Percentiles rank a stretch among this genome's conserved stretches.
Conservation (phyloP, 2,888 invertebrate genomes). For the Tricholauxania praeusta region DNA sequence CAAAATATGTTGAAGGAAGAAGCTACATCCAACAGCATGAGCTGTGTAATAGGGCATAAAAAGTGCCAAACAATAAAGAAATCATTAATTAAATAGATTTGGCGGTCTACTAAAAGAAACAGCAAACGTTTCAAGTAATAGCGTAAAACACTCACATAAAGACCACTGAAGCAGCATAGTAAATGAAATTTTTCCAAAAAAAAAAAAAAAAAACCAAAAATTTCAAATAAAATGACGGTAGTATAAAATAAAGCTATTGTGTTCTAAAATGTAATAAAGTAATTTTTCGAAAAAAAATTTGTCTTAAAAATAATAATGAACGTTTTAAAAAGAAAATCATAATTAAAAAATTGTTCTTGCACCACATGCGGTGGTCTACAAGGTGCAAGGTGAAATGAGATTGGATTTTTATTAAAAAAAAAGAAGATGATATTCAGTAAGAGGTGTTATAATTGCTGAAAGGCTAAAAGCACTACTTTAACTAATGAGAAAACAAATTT, state of each 20-base stretch:
- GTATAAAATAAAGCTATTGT: neutral
- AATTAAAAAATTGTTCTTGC: slow-evolving; percentile 24
- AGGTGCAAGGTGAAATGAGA: neutral
- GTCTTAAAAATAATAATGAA: neutral
- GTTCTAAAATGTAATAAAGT: neutral
- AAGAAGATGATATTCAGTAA: too few relatives aligned
- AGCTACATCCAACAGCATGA: slow-evolving; percentile 20
- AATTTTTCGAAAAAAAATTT: neutral
- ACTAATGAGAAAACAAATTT: too few relatives aligned
- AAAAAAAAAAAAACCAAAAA: neutral
- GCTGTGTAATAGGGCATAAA: slow-evolving; percentile 26
- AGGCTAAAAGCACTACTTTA: too few relatives aligned
- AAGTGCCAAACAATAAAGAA: slow-evolving; percentile 38
- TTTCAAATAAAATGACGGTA: neutral
- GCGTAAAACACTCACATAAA: too few relatives aligned
- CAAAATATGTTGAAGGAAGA: slow-evolving; percentile 15
- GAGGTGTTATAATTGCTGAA: too few relatives aligned
- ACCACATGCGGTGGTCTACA: slow-evolving; percentile 16
- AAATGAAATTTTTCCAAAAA: neutral
- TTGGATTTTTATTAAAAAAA: too few relatives aligned
- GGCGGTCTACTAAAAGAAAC: slow-evolving; percentile 1
- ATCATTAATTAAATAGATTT: slow-evolving; percentile 39
- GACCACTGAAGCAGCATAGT: too few relatives aligned
- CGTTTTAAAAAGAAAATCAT: neutral
- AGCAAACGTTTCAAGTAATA: neutral